Percentiles rank a stretch among this genome's conserved stretches.
phyloP scores from a whole-genome alignment of 2,797 vertebrate species.

The Enteromius afrohamiltoni region DNA sequence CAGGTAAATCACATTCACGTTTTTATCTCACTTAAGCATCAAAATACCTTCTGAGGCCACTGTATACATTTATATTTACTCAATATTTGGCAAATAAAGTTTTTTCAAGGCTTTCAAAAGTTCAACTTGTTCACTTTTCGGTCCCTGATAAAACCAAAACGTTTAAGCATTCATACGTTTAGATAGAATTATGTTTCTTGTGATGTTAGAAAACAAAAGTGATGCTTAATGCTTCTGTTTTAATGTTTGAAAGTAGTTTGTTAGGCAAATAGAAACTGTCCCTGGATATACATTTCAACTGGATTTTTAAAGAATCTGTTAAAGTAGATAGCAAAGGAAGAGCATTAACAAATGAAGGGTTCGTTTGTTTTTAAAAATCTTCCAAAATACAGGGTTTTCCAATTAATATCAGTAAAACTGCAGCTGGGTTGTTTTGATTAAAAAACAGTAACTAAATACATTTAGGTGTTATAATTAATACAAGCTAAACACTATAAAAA shows the following conservation, averaged over 20 bases:
- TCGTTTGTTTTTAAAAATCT: too few species aligned
- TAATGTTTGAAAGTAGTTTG: background rate
- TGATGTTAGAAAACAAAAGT: background rate
- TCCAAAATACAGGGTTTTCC: too few species aligned
- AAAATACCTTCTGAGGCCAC: background rate
- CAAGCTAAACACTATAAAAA: too few species aligned
- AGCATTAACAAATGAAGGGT: too few species aligned
- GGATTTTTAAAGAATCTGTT: background rate
- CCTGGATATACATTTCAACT: background rate
- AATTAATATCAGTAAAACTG: too few species aligned
- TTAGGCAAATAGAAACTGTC: background rate
- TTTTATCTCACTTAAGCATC: background rate
- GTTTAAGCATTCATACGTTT: background rate
- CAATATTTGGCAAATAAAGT: background rate
- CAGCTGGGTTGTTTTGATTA: too few species aligned
- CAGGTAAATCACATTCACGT: background rate
- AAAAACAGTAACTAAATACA: too few species aligned
- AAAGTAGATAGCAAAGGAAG: background rate
- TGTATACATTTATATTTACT: background rate
- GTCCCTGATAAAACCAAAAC: background rate
- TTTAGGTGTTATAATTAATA: too few species aligned
- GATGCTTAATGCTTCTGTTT: background rate
- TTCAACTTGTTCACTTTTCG: background rate
- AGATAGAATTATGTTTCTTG: background rate
- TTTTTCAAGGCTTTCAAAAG: background rate